These are phyloP conservation scores for Acipenser oxyrinchus DNA, from an alignment of 2,797 vertebrate genomes.

Conservation along the genomic window DNA sequence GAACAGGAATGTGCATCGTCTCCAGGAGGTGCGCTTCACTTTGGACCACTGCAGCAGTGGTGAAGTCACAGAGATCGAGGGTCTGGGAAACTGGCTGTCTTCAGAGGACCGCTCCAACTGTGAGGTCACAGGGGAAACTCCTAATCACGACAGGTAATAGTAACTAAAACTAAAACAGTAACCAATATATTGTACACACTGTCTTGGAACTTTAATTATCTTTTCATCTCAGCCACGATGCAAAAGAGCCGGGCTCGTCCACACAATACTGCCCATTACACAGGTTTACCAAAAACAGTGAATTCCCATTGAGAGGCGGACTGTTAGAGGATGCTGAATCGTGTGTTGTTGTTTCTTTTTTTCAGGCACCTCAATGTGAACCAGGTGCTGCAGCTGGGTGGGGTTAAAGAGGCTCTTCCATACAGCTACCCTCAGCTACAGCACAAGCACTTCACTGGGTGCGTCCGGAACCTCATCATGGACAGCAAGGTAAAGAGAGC, in stretches of 20 bases:
- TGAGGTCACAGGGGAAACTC: conserved; percentile 63
- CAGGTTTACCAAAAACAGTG: too few relatives aligned
- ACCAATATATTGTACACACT: too few relatives aligned
- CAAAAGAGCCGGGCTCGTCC: too few relatives aligned
- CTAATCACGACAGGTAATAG: conserved; percentile 56
- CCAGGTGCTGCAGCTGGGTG: conserved; percentile 78
- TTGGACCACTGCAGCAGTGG: conserved; percentile 70
- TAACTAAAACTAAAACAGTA: conserved; percentile 30
- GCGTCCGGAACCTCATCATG: conserved; percentile 73
- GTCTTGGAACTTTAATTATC: background rate
- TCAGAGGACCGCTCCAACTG: conserved; percentile 70
- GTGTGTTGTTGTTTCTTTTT: conserved; percentile 12
- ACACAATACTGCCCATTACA: background rate
- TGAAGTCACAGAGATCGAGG: conserved; percentile 64
- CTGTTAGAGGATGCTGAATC: background rate
- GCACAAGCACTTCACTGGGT: conserved; percentile 79
- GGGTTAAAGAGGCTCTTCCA: conserved; percentile 74
- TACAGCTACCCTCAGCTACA: conserved; percentile 73
- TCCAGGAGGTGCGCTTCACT: conserved; percentile 69
- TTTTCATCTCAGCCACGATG: too few relatives aligned
- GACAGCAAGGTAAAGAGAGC: conserved; percentile 72
- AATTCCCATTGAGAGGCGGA: too few relatives aligned
- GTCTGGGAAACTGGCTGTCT: conserved; percentile 70
- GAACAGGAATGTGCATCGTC: background rate
- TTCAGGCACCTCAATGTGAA: conserved; percentile 68